A percentile compares a stretch with the other conserved stretches of the same genome.
Conservation (phyloP, 23 tunicate species). For the Halocynthia aurantium region DNA sequence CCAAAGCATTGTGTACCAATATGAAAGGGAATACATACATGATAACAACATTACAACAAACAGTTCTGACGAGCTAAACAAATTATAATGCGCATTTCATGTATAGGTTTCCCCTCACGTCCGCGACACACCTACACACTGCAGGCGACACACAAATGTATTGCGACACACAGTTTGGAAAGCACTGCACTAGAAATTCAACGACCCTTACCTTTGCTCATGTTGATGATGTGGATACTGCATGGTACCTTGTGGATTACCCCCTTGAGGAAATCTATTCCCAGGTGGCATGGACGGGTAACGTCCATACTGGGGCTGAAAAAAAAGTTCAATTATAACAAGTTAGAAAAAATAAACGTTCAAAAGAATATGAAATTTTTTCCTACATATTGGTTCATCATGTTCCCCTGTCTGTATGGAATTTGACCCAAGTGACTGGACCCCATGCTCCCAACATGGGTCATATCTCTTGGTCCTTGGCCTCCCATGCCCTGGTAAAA, state of each 20-base stretch:
- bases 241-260: conserved; percentile 24
- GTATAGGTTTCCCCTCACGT: too few relatives aligned
- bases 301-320: conserved; percentile 28
- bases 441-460: background rate
- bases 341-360: background rate
- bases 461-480: background rate
- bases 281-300: conserved; percentile 26
- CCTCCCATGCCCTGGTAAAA: background rate
- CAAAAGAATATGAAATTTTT: background rate
- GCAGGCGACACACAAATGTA: too few relatives aligned
- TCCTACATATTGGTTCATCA: background rate
- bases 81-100: too few relatives aligned
- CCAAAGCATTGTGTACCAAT: too few relatives aligned
- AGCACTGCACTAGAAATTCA: too few relatives aligned
- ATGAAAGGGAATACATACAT: too few relatives aligned
- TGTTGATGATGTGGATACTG: conserved; percentile 40
- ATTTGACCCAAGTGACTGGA: background rate
- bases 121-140: too few relatives aligned
- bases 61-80: too few relatives aligned
- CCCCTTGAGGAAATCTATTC: conserved; percentile 17
- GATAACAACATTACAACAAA: too few relatives aligned
- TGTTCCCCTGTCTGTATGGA: background rate
- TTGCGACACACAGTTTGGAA: too few relatives aligned
- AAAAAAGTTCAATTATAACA: conserved; percentile 23
- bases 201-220: conserved; percentile 36